Evolutionary conservation across 2,888 invertebrate species (phyloP).

Genomic region (Apamea sordens): DNA sequence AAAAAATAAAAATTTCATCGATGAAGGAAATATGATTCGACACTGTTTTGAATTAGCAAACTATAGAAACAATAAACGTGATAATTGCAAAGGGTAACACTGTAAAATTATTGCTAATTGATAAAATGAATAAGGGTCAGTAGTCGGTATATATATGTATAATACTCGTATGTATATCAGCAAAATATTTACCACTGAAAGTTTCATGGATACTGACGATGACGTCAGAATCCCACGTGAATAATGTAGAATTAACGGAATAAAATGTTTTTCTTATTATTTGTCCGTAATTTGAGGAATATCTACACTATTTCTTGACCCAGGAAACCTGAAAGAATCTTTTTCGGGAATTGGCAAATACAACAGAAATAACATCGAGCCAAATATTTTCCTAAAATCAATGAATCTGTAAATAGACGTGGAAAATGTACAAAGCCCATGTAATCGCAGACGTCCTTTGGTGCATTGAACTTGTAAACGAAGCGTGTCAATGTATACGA

Average conservation of each 20-base stretch:
- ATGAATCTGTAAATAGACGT: constrained; percentile 36
- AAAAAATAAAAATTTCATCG: not conserved
- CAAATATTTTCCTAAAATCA: constrained; percentile 42
- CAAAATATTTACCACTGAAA: constrained; percentile 20
- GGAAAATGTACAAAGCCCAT: constrained; percentile 38
- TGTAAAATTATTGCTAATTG: constrained; percentile 23
- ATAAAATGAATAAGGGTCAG: constrained; percentile 20
- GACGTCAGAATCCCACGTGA: not conserved
- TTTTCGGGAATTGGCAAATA: constrained; percentile 56
- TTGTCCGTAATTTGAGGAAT: constrained; percentile 13
- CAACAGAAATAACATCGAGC: constrained; percentile 29
- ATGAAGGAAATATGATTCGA: not conserved
- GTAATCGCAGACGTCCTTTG: constrained; percentile 64
- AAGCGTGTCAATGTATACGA: constrained; percentile 60
- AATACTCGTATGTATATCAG: constrained; percentile 4
- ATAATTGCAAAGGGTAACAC: constrained; percentile 16
- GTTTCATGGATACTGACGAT: constrained; percentile 1
- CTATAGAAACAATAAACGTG: not conserved
- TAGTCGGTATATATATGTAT: not conserved
- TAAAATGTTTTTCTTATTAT: constrained; percentile 6
- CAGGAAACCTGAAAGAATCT: constrained; percentile 26
- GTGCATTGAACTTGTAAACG: constrained; percentile 65
- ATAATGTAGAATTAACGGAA: constrained; percentile 6
- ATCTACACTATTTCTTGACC: not conserved
- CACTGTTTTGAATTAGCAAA: not conserved